These are phyloP conservation scores for Nasonovia ribisnigri DNA, from an alignment of 2,888 invertebrate genomes.

Conservation along the genomic window DNA sequence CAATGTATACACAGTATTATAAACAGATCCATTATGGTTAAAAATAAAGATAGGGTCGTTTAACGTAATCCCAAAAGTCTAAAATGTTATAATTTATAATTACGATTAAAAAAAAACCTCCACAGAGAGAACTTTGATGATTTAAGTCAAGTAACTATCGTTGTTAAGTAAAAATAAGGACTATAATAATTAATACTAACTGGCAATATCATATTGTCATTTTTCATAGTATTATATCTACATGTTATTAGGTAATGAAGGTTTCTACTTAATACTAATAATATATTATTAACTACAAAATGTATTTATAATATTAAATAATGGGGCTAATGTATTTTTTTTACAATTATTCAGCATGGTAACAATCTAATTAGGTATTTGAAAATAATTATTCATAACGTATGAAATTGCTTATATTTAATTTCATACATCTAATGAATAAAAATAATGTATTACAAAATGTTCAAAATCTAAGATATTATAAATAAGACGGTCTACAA, in stretches of 20 bases:
- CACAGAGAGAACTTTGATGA: background rate
- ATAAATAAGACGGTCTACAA: background rate
- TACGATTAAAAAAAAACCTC: background rate
- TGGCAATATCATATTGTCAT: background rate
- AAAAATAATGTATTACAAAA: background rate
- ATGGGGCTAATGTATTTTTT: background rate
- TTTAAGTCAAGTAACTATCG: background rate
- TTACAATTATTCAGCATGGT: background rate
- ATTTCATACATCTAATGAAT: background rate
- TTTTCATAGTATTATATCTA: background rate
- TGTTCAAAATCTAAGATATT: background rate
- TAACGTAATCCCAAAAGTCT: conserved; percentile 38
- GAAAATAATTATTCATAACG: background rate
- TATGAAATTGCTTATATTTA: background rate
- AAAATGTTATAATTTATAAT: conserved; percentile 29
- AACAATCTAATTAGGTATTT: background rate
- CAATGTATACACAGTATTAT: conserved; percentile 27
- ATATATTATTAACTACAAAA: background rate
- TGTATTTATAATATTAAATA: background rate
- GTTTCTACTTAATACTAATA: background rate
- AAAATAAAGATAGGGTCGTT: conserved; percentile 18
- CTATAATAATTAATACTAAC: background rate
- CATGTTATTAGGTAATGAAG: background rate
- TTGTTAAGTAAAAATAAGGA: background rate
- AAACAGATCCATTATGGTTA: background rate